A percentile compares a stretch with the other conserved stretches of the same genome.
phyloP scores from a whole-genome alignment of 2,888 invertebrate genomes.

The Melieria picta region DNA sequence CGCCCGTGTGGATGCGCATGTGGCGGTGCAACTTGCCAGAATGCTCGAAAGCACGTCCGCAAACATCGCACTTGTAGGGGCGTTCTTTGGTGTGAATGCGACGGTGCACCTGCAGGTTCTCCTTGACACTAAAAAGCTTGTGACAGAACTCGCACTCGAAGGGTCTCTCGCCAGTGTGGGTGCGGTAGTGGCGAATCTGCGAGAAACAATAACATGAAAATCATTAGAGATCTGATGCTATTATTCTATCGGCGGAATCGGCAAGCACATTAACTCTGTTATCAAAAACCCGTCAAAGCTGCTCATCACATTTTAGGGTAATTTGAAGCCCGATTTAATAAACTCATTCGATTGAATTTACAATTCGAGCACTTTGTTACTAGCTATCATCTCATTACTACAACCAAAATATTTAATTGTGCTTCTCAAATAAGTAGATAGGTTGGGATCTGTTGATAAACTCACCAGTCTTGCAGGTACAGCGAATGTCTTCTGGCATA shows the following conservation, averaged over 20 bases:
- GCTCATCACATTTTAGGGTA: too few relatives aligned
- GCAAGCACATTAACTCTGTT: too few relatives aligned
- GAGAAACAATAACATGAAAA: not conserved
- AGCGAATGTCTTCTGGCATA: constrained; percentile 90
- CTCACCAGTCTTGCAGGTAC: constrained; percentile 83
- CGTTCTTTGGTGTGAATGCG: constrained; percentile 92
- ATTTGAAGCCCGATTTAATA: too few relatives aligned
- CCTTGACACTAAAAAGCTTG: constrained; percentile 92
- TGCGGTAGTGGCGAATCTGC: constrained; percentile 80
- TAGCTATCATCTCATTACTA: too few relatives aligned
- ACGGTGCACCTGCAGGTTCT: constrained; percentile 88
- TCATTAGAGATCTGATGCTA: too few relatives aligned
- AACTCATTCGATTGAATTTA: too few relatives aligned
- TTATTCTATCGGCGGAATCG: too few relatives aligned
- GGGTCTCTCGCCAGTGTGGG: constrained; percentile 90
- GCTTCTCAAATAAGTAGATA: too few relatives aligned
- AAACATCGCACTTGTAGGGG: constrained; percentile 89
- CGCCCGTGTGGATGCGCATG: constrained; percentile 89
- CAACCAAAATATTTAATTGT: too few relatives aligned
- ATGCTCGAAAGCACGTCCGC: constrained; percentile 89
- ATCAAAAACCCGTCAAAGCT: too few relatives aligned
- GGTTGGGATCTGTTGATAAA: constrained; percentile 19
- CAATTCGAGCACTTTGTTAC: too few relatives aligned
- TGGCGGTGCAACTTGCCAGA: constrained; percentile 90
- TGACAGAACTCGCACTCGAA: constrained; percentile 92